Base-by-base conservation (phyloP, 2,888 invertebrate genomes). In the Stratiomys singularior region DNA sequence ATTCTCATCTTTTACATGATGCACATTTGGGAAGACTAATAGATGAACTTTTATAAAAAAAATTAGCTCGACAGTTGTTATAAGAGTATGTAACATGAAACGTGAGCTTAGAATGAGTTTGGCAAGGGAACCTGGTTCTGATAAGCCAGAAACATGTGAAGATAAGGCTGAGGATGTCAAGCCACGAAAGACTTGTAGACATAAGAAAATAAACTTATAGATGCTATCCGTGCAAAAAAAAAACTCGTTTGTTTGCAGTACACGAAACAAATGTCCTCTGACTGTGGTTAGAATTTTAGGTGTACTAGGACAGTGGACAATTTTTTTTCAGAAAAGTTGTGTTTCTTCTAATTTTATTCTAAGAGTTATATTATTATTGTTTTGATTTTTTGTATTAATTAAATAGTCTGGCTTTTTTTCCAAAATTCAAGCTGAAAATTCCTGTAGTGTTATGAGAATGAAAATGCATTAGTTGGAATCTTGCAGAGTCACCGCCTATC, bases 31-130 rank as follows among this genome's bases (percentile, higher is more conserved):
- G 44, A 21, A 44, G 11, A 46, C 21, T 46, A 15, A 47, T 23
- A 46, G 72, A 21, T 25, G 44, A 21, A 9, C 11, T 7, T 72
- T 72, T 52, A 47, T 72, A 46, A 72, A 47, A 47, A n/a, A 21
- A 25, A n/a, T 18, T 72, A 23, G 72, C 18, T 15, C 46, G 72
- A 47, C 7, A 72, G 11, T 13, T 47, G n/a, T 23, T 46, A 47
- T 37, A 18, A 46, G 30, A 28, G 28, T 37, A 63, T n/a, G 18
- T 60, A 30, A 60, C 58, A 37, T 63, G 63, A 58, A 15, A 63
- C 13, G 44, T 56, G 56, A 56, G n/a, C 56, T 56, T 56, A 56
- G 56, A n/a, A 56, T 56, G n/a, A n/a, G n/a, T n/a, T n/a, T n/a
- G n/a, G n/a, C n/a, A n/a, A n/a, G n/a, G n/a, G n/a, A n/a, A n/a